These are phyloP conservation scores for Drosophila takahashii DNA, from an alignment of 1,140 invertebrate species.

Conservation along the genomic window DNA sequence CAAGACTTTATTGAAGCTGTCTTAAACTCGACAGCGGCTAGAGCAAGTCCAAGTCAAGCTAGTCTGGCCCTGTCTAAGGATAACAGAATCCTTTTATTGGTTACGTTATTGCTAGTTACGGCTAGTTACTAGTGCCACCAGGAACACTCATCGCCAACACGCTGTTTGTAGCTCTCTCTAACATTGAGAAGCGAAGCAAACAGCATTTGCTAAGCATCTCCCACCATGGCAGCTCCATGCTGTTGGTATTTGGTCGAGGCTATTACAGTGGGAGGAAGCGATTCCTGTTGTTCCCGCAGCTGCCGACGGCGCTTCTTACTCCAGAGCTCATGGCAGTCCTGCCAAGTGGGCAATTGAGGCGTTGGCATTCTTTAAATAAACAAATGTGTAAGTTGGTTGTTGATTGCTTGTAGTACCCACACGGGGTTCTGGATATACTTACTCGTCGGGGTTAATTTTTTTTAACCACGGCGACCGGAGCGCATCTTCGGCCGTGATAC, in stretches of 20 bases:
- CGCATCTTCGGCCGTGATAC: conserved; percentile 97
- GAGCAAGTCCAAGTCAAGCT: conserved; percentile 55
- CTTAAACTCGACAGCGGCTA: conserved; percentile 59
- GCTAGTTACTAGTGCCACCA: conserved; percentile 68
- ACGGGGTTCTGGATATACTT: conserved; percentile 85
- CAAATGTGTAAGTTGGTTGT: conserved; percentile 18
- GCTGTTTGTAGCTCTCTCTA: conserved; percentile 51
- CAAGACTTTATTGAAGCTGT: conserved; percentile 59
- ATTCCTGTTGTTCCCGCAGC: conserved; percentile 88
- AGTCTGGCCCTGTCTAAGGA: conserved; percentile 45
- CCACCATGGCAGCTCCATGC: conserved; percentile 77
- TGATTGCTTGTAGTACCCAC: too few species aligned
- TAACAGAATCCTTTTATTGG: conserved; percentile 39
- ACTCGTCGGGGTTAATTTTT: conserved; percentile 95
- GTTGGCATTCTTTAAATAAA: conserved; percentile 89
- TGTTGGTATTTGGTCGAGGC: conserved; percentile 86
- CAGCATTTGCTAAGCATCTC: conserved; percentile 77
- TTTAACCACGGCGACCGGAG: conserved; percentile 97
- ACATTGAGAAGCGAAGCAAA: conserved; percentile 63
- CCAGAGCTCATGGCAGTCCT: conserved; percentile 99
- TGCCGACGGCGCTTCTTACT: conserved; percentile 95
- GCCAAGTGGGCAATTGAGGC: conserved; percentile 95
- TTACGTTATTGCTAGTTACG: conserved; percentile 41
- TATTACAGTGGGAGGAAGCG: conserved; percentile 65
- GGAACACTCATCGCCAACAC: conserved; percentile 55